Conservation (phyloP, 2,888 invertebrate species). For the Epistrophe grossulariae region DNA sequence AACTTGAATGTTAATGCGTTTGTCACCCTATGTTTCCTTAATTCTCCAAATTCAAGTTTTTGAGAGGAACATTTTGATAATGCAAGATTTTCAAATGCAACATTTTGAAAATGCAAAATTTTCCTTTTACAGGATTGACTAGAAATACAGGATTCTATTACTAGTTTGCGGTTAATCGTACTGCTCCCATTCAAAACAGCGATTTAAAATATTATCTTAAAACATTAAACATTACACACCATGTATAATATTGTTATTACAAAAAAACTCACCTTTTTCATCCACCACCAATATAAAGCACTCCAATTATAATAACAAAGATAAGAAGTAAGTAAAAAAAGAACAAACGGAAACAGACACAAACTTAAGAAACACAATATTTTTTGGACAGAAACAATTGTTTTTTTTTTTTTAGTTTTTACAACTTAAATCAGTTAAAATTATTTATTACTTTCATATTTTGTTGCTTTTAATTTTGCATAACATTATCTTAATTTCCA, state of each 20-base stretch:
- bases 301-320: slow-evolving; percentile 6
- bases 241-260: not conserved
- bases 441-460: slow-evolving; percentile 56
- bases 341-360: slow-evolving; percentile 13
- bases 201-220: not conserved
- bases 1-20: too few species aligned
- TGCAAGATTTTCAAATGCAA: too few species aligned
- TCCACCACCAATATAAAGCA: slow-evolving; percentile 30
- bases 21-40: too few species aligned
- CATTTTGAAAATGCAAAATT: too few species aligned
- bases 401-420: slow-evolving; percentile 46
- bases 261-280: slow-evolving; percentile 47
- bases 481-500: slow-evolving; percentile 55
- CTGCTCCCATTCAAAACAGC: too few species aligned
- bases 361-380: not conserved
- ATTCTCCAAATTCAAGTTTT: too few species aligned
- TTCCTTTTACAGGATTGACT: too few species aligned
- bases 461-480: slow-evolving; percentile 38
- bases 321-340: not conserved
- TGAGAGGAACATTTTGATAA: too few species aligned
- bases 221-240: not conserved
- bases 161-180: too few species aligned
- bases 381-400: slow-evolving; percentile 33
- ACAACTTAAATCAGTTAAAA: slow-evolving; percentile 64
- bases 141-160: too few species aligned